Conservation (phyloP, 2,797 vertebrate species). For the Melanitta fusca region DNA sequence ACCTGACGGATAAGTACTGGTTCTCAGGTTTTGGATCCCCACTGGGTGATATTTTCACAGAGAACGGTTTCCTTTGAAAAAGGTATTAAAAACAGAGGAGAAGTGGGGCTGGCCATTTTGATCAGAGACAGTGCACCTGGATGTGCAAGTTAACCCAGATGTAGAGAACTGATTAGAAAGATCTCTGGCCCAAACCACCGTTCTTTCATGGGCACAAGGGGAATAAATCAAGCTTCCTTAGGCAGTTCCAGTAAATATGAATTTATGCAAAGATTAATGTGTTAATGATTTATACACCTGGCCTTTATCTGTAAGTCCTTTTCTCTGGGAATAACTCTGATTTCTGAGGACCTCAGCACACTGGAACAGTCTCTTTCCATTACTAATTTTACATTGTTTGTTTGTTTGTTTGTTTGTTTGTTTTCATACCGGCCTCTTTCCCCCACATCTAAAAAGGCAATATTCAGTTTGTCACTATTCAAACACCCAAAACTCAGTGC, state of each 20-base stretch:
- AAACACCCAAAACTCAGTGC: not conserved
- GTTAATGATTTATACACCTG: slow-evolving; percentile 27
- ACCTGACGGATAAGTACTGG: not conserved
- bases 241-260: slow-evolving; percentile 26
- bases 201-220: not conserved
- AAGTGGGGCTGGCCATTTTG: not conserved
- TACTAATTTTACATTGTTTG: not conserved
- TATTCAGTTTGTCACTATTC: not conserved
- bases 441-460: not conserved
- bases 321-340: not conserved
- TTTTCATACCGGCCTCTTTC: not conserved
- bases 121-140: not conserved
- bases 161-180: not conserved
- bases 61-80: not conserved
- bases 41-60: not conserved
- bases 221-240: slow-evolving; percentile 19
- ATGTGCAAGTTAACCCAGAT: not conserved
- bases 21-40: not conserved
- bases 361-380: not conserved
- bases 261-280: slow-evolving; percentile 10
- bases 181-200: not conserved
- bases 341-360: slow-evolving; percentile 2
- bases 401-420: not conserved
- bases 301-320: not conserved
- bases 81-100: not conserved